Conservation (phyloP, 2,113 vertebrate genomes). For the Pteronura brasiliensis region DNA sequence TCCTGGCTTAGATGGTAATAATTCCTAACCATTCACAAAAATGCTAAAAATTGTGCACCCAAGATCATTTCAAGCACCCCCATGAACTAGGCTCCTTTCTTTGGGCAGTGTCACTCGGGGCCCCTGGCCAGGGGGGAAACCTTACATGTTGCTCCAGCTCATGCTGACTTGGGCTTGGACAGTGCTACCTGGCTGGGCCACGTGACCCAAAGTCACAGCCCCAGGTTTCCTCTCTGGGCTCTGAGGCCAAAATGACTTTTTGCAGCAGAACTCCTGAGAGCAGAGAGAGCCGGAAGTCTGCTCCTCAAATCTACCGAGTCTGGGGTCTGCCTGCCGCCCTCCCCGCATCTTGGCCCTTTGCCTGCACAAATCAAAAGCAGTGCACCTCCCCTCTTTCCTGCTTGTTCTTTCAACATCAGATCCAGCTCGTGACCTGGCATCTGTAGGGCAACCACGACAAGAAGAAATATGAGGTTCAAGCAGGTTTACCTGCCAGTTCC, state of each 20-base stretch:
- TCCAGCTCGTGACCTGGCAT: neutral
- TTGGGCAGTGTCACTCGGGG: neutral
- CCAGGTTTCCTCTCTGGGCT: neutral
- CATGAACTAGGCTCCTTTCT: neutral
- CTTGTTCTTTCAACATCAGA: neutral
- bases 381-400: neutral
- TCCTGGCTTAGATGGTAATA: neutral
- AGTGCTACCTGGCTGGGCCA: accelerated
- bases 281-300: neutral
- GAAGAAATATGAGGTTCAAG: neutral
- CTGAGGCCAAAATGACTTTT: neutral
- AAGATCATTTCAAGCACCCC: neutral
- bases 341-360: neutral
- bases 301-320: neutral
- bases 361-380: neutral
- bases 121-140: neutral
- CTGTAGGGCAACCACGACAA: neutral
- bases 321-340: neutral
- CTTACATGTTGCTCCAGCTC: neutral
- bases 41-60: neutral
- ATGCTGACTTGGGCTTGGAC: neutral
- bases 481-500: neutral
- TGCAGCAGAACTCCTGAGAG: neutral
- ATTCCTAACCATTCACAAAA: neutral
- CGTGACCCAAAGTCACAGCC: neutral